Evolutionary conservation across 1,140 invertebrate species (phyloP).

Genomic region (Triops cancriformis): DNA sequence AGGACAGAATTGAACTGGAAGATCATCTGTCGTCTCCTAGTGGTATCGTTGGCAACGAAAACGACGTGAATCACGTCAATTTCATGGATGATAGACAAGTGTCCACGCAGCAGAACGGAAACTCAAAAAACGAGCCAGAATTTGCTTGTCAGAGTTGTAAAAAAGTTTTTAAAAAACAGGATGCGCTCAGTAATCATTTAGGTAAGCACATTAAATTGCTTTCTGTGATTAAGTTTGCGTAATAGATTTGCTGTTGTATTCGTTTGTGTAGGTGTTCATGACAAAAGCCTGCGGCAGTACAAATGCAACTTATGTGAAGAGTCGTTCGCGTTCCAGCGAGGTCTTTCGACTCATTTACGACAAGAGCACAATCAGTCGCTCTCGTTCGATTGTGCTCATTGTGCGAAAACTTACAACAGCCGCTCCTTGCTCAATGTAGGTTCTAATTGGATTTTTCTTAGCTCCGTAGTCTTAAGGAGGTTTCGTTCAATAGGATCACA

Average conservation of each 20-base stretch:
- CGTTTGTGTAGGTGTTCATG: background rate
- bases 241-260: background rate
- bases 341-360: background rate
- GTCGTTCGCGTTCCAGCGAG: background rate
- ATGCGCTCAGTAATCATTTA: background rate
- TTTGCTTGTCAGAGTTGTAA: background rate
- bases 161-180: background rate
- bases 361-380: background rate
- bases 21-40: background rate
- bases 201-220: background rate
- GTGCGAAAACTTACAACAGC: background rate
- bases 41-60: background rate
- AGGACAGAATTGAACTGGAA: background rate
- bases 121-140: background rate
- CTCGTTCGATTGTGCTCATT: background rate
- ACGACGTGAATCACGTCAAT: background rate
- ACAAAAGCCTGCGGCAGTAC: conserved; percentile 1
- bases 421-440: background rate
- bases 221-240: background rate
- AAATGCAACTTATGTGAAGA: background rate
- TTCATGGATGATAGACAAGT: background rate
- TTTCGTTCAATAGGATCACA: conserved; percentile 31
- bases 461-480: background rate
- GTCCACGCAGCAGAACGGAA: background rate
- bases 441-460: background rate